Base-by-base conservation (phyloP, 1,140 invertebrate species). In the Diplogasteroides magnus region DNA sequence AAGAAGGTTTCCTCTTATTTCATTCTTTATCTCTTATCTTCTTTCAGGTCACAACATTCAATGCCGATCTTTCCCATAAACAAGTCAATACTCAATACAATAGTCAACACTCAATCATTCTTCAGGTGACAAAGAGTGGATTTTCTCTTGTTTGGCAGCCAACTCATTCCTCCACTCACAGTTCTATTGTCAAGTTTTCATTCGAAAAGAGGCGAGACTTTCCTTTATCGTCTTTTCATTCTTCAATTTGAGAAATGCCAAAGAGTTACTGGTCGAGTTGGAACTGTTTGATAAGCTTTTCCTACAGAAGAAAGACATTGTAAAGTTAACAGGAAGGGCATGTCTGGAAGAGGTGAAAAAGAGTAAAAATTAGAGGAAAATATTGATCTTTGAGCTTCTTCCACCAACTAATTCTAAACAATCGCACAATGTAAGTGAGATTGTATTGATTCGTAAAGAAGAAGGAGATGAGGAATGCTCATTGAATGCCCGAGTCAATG, bases 101-200 rank as follows among this genome's bases (percentile, higher is more conserved):
- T n/a, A n/a, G n/a, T n/a, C n/a, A n/a, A n/a, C n/a, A n/a, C n/a
- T n/a, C n/a, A n/a, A n/a, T n/a, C n/a, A n/a, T n/a, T n/a, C n/a
- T 67, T n/a, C 69, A 79, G 74, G 79, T 82, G 15, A 82, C 81
- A n/a, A 75, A 82, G 26, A 74, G 75, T 6, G 71, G 73, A 25
- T 82, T 82, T 72, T 82, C 80, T 2, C 74, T 82, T 25, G 77
- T 82, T 55, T 82, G 80, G 80, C 80, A 82, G 59, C 80, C 80
- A 26, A 80, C 77, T 13, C 79, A 80, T 15, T 55, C 69, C 15
- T 72, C 57, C n/a, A 59, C 57, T 14, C 71, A 27, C n/a, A 58
- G 79, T 31, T 82, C 80, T 1, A 82, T 82, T 55, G 80, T 82
- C 28, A 82, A 82, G 64, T 82, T 82, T 65, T 79, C 80, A 27